phyloP scores from a whole-genome alignment of 2,797 vertebrate genomes.

The Channa striata region DNA sequence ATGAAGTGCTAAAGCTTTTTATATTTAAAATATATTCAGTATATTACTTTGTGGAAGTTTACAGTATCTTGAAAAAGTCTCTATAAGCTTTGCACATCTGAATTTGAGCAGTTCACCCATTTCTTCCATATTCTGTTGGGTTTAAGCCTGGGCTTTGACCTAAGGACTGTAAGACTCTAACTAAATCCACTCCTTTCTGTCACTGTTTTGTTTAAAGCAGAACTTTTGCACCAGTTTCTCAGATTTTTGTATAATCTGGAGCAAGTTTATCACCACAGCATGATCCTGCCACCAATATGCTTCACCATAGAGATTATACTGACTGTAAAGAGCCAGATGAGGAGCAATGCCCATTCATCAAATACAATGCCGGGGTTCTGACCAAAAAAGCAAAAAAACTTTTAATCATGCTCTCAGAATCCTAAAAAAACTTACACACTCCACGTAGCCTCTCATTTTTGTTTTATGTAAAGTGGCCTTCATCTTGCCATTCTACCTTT shows the following conservation, averaged over 20 bases:
- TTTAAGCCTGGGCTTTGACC: background rate
- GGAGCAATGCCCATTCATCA: background rate
- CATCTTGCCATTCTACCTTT: too few relatives aligned
- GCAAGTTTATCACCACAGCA: background rate
- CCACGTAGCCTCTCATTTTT: too few relatives aligned
- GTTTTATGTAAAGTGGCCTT: too few relatives aligned
- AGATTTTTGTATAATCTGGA: background rate
- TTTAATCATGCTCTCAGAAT: too few relatives aligned
- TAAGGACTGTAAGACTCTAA: too few relatives aligned
- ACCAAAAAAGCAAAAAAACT: too few relatives aligned
- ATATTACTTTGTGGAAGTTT: background rate
- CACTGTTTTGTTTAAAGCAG: background rate
- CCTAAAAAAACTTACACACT: too few relatives aligned
- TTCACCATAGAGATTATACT: background rate
- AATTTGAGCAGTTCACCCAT: background rate
- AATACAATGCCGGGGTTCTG: too few relatives aligned
- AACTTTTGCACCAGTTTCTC: background rate
- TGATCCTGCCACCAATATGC: background rate
- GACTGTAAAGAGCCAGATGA: background rate
- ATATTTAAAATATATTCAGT: too few relatives aligned
- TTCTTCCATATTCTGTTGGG: background rate
- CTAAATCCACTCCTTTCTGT: background rate
- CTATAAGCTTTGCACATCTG: background rate
- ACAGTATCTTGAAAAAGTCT: background rate
- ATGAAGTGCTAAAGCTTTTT: too few relatives aligned